Evolutionary conservation across 2,113 vertebrate genomes (phyloP).

Genomic region (Phyllostomus discolor): DNA sequence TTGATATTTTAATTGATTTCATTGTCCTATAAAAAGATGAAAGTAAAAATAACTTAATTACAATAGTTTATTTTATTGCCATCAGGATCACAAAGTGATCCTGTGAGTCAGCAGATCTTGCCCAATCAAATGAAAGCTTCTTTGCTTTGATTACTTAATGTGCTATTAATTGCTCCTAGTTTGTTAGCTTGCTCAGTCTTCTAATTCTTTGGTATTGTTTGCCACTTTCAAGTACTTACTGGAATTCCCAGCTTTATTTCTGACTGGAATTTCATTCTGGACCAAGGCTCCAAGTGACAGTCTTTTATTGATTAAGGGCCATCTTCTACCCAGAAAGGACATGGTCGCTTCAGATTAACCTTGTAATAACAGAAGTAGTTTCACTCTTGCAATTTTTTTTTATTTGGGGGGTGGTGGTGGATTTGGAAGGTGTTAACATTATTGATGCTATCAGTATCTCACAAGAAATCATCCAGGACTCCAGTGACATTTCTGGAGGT

Average conservation of each 20-base stretch:
- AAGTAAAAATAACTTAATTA: slow-evolving; percentile 36
- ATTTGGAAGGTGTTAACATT: slow-evolving; percentile 97
- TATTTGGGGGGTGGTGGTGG: slow-evolving; percentile 91
- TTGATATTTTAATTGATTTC: background rate
- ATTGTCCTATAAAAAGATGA: background rate
- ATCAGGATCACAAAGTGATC: slow-evolving; percentile 96
- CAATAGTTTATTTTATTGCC: slow-evolving; percentile 81
- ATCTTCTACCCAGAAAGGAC: slow-evolving; percentile 96
- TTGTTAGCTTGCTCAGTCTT: slow-evolving; percentile 93
- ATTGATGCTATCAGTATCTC: slow-evolving; percentile 96
- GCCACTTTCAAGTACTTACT: slow-evolving; percentile 86
- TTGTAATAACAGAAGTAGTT: slow-evolving; percentile 98
- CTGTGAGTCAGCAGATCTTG: slow-evolving; percentile 95
- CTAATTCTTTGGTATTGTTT: slow-evolving; percentile 82
- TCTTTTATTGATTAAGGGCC: slow-evolving; percentile 96
- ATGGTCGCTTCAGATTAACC: slow-evolving; percentile 95
- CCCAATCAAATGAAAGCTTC: slow-evolving; percentile 96
- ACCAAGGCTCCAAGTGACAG: slow-evolving; percentile 94
- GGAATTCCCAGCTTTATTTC: too few species aligned
- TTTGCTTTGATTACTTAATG: slow-evolving; percentile 95
- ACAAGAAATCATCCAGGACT: slow-evolving; percentile 95
- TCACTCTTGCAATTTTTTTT: slow-evolving; percentile 82
- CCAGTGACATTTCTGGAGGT: slow-evolving; percentile 89
- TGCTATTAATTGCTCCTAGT: slow-evolving; percentile 95
- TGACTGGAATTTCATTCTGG: slow-evolving; percentile 81